These are phyloP conservation scores for Morinoia aosen DNA, from an alignment of 2,888 invertebrate genomes.

Conservation along the genomic window DNA sequence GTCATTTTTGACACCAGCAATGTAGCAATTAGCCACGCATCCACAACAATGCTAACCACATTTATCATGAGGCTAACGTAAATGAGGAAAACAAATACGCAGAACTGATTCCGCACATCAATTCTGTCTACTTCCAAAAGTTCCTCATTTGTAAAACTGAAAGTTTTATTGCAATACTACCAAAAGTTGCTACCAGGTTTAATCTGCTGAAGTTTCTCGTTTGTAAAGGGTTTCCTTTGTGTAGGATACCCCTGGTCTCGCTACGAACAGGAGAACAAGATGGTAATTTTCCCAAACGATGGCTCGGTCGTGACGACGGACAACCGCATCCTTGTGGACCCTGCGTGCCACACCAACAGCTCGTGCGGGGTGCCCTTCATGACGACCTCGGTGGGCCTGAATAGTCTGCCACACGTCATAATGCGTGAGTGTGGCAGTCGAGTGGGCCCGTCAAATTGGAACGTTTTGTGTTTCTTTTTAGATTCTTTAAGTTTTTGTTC, in stretches of 20 bases:
- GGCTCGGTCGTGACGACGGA: background rate
- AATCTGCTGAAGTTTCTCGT: background rate
- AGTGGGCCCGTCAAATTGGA: background rate
- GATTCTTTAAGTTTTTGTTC: too few relatives aligned
- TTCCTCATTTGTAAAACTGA: too few relatives aligned
- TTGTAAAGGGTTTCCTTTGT: background rate
- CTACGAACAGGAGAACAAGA: background rate
- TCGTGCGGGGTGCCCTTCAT: background rate
- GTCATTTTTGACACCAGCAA: too few relatives aligned
- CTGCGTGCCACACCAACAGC: background rate
- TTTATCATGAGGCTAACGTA: too few relatives aligned
- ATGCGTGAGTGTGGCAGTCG: background rate
- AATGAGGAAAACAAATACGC: too few relatives aligned
- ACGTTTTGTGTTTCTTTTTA: too few relatives aligned
- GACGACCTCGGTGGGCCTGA: background rate
- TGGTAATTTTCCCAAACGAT: background rate
- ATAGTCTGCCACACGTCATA: background rate
- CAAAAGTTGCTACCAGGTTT: too few relatives aligned
- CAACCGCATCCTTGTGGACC: background rate
- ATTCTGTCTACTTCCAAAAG: too few relatives aligned
- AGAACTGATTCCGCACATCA: too few relatives aligned
- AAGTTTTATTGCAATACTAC: too few relatives aligned
- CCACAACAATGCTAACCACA: too few relatives aligned
- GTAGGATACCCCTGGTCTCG: background rate
- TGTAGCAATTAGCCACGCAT: too few relatives aligned